These are phyloP conservation scores for Acholoe squamosa DNA, from an alignment of 2,888 invertebrate species.

Conservation along the genomic window DNA sequence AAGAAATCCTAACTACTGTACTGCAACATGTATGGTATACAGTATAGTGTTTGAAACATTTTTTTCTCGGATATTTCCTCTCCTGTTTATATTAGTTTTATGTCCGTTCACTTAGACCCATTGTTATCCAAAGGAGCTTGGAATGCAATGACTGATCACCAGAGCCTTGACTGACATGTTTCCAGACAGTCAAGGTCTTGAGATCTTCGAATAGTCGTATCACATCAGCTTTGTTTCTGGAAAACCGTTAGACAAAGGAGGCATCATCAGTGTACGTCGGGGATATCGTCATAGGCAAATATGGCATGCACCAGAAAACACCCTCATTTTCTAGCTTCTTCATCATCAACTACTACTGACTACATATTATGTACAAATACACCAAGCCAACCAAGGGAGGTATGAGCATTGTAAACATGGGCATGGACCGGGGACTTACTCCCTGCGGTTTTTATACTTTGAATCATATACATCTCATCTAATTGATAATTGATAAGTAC, in stretches of 20 bases:
- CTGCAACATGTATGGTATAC: conserved; percentile 49
- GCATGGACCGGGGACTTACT: conserved; percentile 52
- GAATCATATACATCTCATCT: conserved; percentile 16
- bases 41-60: conserved; percentile 34
- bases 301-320: conserved; percentile 62
- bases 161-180: conserved; percentile 28
- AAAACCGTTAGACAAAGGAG: conserved; percentile 56
- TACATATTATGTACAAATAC: conserved; percentile 57
- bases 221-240: conserved; percentile 60
- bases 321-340: conserved; percentile 59
- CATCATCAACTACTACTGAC: conserved; percentile 21
- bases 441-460: conserved; percentile 1
- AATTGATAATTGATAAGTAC: conserved; percentile 59
- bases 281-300: conserved; percentile 62
- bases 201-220: conserved; percentile 59
- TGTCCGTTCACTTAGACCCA: conserved; percentile 50
- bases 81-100: conserved; percentile 43
- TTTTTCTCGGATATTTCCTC: conserved; percentile 17
- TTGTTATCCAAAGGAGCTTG: conserved; percentile 57
- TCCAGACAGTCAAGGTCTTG: conserved; percentile 38
- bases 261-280: conserved; percentile 59
- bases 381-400: conserved; percentile 57
- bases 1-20: conserved; percentile 51
- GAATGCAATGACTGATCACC: conserved; percentile 59
- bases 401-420: conserved; percentile 58